Evolutionary conservation across 2,113 vertebrate genomes (phyloP), one percentile per base, ranked within the genome.

Genomic region (Camarhynchus parvulus): DNA sequence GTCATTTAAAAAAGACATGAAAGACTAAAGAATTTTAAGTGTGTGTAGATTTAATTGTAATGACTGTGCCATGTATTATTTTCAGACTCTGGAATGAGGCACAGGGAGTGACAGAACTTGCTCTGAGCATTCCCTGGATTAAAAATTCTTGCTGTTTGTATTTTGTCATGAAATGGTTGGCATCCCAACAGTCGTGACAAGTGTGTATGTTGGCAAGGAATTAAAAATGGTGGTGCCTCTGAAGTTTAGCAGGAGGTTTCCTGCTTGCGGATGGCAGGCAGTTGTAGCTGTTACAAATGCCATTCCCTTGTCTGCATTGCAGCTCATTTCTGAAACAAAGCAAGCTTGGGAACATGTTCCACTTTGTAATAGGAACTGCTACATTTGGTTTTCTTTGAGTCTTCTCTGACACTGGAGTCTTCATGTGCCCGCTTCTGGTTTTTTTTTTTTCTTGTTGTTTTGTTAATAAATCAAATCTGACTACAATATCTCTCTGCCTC

Each of bases 401-500:
- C 1, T 77, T 94, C 72, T 92, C 55, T 85, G 72, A 52, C 22
- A 28, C 63, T 62, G 75, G 19, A 13, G 24, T 93, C 75, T 90
- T 88, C 55, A 24, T 56, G 50, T 70, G 44, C 39, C 59, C 19
- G 5, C 35, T 86, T 89, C 14, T 82, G 35, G 35, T 35, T 35
- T 35, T 7, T 76, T 55, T 56, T 67, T 52, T 59, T 56, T 55
- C 39, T 67, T 79, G 25, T 50, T 94, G 68, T 95, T 96, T 85
- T 88, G 50, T 46, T 91, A 92, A 80, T 83, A 89, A 85, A 92
- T 85, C 58, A 94, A 75, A 73, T 66, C 67, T 88, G 90, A 80
- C 35, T 88, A 27, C 30, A 80, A 55, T 55, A 49, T 63, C 64
- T 47, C 28, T 84, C 77, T 91, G 83, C 47, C 55, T 94, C 58